Base-by-base conservation (phyloP, 64 coral and sea anemone genomes). In the Montipora foliosa region DNA sequence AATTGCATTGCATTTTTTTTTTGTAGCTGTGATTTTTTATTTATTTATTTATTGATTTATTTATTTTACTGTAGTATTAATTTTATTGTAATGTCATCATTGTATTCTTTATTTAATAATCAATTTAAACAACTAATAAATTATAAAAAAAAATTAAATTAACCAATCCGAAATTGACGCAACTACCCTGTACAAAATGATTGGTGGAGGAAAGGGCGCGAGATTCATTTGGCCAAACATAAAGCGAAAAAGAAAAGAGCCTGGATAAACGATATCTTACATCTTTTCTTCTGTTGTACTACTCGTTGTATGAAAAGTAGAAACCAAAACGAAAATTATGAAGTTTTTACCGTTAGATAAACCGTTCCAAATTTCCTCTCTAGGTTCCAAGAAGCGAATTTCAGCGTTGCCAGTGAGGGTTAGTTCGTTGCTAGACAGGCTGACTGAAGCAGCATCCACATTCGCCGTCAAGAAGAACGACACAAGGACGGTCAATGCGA, bases 361-460 rank as follows among this genome's bases (percentile, higher is more conserved):
- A 70, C 82, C 82, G 16, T 10, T 47, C 82, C 82, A 85, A 50
- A 85, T 13, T 9, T 1, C 82, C 10, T 85, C 82, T 85, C 0
- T 51, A 51, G 19, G 7, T 3, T 64, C 82, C 14, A 21, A 69
- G 51, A 71, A 85, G 61, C 9, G 46, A 71, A 85, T 71, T 44
- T 85, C 8, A 85, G 82, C 82, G 64, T 85, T 85, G 14, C 82
- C 82, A 70, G 50, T 71, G 17, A 85, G 82, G 16, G 82, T 70
- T 64, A 85, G 8, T 8, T 49, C 5, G 16, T 2, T 85, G 44
- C 29, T 84, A 12, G 81, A 67, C 16, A 83, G 81, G 59, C 59
- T 67, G 81, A 83, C 59, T 16, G 82, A 69, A 37, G 62, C 82
- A 6, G 16, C 48, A 71, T 85, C n/a, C 82, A 85, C 61, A 45